These are phyloP conservation scores for Tetragnatha montana DNA, from an alignment of 2,888 invertebrate species.

Conservation along the genomic window DNA sequence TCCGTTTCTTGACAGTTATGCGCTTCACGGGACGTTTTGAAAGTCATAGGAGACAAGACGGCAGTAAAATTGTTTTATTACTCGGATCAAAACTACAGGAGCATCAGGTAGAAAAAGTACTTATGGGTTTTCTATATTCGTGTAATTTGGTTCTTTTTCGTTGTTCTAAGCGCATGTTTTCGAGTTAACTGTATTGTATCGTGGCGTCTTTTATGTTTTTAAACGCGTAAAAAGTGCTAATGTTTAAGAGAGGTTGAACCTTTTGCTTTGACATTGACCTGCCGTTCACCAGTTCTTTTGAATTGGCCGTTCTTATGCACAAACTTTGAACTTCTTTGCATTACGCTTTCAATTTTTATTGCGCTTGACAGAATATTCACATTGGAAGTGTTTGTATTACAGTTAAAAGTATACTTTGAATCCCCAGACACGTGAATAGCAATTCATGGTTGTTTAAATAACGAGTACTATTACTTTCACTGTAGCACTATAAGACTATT, in stretches of 20 bases:
- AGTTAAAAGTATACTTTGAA: background rate
- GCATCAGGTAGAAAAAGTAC: conserved; percentile 29
- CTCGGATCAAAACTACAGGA: conserved; percentile 47
- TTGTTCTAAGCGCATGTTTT: conserved; percentile 33
- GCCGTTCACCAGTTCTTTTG: background rate
- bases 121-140: conserved; percentile 37
- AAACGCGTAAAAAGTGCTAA: conserved; percentile 1
- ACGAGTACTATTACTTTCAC: too few species aligned
- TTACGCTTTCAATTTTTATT: background rate
- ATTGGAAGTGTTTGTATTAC: background rate
- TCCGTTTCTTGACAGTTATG: conserved; percentile 59
- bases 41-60: conserved; percentile 36
- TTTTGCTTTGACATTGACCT: background rate
- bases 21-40: conserved; percentile 39
- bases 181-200: conserved; percentile 5
- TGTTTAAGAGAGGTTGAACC: background rate
- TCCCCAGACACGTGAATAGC: background rate
- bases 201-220: background rate
- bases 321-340: background rate
- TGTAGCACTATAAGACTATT: too few species aligned
- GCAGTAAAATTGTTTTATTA: conserved; percentile 60
- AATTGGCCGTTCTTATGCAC: background rate
- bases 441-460: too few species aligned
- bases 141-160: conserved; percentile 38
- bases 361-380: background rate